These are phyloP conservation scores for Pampus argenteus DNA, from an alignment of 2,797 vertebrate genomes.

Conservation along the genomic window DNA sequence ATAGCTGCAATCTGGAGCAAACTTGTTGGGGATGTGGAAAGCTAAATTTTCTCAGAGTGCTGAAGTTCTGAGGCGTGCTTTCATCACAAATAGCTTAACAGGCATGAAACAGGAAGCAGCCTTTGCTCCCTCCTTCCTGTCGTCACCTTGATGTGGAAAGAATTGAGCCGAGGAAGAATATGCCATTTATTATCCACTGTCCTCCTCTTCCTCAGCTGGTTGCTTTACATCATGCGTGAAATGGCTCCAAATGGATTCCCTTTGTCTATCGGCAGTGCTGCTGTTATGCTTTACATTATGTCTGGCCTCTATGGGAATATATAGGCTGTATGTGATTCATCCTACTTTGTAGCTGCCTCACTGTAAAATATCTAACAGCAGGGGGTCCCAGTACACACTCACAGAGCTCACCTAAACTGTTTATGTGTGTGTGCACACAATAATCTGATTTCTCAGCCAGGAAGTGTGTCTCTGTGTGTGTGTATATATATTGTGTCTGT, in stretches of 20 bases:
- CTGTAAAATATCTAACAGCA: slow-evolving; percentile 38
- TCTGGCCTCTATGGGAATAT: slow-evolving; percentile 30
- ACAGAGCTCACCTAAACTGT: background rate
- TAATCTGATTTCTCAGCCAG: slow-evolving; percentile 3
- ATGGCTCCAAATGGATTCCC: slow-evolving; percentile 77
- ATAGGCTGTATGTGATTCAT: slow-evolving; percentile 39
- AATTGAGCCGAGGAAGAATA: slow-evolving; percentile 49
- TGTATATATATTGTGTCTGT: background rate
- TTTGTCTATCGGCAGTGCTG: slow-evolving; percentile 67
- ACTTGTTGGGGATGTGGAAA: slow-evolving; percentile 32
- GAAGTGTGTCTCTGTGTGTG: background rate
- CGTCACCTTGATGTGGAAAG: slow-evolving; percentile 59
- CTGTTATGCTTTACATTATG: slow-evolving; percentile 62
- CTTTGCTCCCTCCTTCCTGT: slow-evolving; percentile 42
- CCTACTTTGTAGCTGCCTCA: slow-evolving; percentile 33
- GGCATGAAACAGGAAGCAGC: slow-evolving; percentile 42
- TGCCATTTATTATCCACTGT: slow-evolving; percentile 70
- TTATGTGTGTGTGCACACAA: slow-evolving; percentile 1
- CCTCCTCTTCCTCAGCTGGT: slow-evolving; percentile 63
- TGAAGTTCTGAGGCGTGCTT: slow-evolving; percentile 24
- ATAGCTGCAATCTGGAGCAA: slow-evolving; percentile 26
- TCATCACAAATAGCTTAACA: slow-evolving; percentile 37
- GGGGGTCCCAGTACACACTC: slow-evolving; percentile 16
- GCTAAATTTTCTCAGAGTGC: slow-evolving; percentile 19
- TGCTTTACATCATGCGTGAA: slow-evolving; percentile 74